Conservation (phyloP, 2,113 vertebrate genomes). For the Pterocles orientalis region DNA sequence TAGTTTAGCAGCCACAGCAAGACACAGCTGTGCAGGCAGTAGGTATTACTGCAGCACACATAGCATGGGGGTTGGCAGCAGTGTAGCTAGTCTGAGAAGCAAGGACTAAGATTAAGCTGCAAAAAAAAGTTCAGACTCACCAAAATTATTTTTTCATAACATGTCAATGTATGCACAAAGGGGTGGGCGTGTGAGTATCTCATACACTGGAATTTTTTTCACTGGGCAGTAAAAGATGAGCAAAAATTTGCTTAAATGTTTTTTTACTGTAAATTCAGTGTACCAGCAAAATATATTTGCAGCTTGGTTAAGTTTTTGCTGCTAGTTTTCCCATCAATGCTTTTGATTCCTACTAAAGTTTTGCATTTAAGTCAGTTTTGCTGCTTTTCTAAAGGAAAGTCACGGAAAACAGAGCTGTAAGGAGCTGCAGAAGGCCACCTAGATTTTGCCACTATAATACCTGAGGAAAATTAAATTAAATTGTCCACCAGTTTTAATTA, state of each 20-base stretch:
- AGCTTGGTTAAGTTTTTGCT: background rate
- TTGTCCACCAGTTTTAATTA: conserved; percentile 16
- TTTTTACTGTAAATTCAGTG: background rate
- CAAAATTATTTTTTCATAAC: background rate
- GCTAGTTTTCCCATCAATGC: background rate
- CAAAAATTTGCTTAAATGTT: background rate
- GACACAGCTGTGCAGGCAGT: background rate
- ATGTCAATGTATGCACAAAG: background rate
- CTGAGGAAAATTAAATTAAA: conserved; percentile 6
- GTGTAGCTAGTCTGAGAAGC: background rate
- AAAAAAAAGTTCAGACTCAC: background rate
- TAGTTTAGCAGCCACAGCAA: background rate
- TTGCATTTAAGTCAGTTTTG: conserved; percentile 11
- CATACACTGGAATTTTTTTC: background rate
- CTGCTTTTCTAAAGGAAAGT: conserved; percentile 1
- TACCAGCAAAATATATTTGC: conserved; percentile 28
- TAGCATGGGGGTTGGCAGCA: background rate
- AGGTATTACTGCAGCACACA: background rate
- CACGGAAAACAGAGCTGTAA: background rate
- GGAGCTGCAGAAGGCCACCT: background rate
- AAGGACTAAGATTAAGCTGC: background rate
- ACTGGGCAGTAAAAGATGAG: background rate
- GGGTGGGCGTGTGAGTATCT: background rate
- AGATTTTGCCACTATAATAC: conserved; percentile 29
- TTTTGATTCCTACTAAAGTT: background rate